Evolutionary conservation across 2,888 invertebrate genomes (phyloP).

Genomic region (Epinotia brunnichana): DNA sequence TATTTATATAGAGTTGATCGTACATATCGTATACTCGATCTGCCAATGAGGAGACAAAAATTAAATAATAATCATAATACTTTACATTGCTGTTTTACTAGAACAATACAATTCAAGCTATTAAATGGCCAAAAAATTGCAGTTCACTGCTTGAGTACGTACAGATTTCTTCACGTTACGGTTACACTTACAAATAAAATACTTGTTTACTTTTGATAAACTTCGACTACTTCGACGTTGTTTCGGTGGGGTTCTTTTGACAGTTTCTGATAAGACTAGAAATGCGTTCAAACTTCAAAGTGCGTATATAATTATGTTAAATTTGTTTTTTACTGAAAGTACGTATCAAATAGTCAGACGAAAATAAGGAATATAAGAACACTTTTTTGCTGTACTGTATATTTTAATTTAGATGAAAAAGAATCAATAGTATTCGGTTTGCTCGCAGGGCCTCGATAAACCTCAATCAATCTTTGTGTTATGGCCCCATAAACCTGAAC

Average conservation of each 20-base stretch:
- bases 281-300: constrained; percentile 7
- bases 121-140: not conserved
- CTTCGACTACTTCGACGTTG: constrained; percentile 3
- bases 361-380: not conserved
- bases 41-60: not conserved
- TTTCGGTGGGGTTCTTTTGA: not conserved
- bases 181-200: constrained; percentile 16
- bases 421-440: not conserved
- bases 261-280: constrained; percentile 11
- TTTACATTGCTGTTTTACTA: not conserved
- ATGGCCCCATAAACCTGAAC: too few relatives aligned
- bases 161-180: constrained; percentile 4
- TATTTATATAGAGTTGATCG: not conserved
- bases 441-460: not conserved
- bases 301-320: not conserved
- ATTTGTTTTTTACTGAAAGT: not conserved
- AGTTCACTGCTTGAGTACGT: not conserved
- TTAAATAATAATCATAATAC: not conserved
- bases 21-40: not conserved
- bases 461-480: too few relatives aligned
- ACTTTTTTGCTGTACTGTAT: not conserved
- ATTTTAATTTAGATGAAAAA: not conserved
- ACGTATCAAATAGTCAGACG: too few relatives aligned
- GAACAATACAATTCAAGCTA: not conserved
- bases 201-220: constrained; percentile 38